Conservation (phyloP, 2,797 vertebrate genomes). For the Ammospiza maritima region DNA sequence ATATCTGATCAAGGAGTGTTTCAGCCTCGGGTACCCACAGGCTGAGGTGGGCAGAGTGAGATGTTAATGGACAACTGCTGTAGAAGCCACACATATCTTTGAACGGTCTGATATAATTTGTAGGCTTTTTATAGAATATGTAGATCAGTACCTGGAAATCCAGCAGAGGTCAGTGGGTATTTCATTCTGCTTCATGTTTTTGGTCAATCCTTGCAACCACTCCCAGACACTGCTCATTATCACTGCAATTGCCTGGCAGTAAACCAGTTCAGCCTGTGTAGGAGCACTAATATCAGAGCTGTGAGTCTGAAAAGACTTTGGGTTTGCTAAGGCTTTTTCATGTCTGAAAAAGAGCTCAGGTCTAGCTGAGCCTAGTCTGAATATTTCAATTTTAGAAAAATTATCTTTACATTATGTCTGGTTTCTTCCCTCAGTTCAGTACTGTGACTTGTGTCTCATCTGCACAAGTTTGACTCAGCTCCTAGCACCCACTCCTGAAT, state of each 20-base stretch:
- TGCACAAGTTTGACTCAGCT: not conserved
- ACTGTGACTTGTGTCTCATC: fast-evolving
- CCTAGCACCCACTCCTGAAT: not conserved
- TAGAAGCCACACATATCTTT: not conserved
- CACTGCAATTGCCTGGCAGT: not conserved
- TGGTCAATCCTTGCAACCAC: not conserved
- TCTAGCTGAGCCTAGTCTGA: not conserved
- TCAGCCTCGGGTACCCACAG: not conserved
- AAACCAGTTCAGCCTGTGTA: not conserved
- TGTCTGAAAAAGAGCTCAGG: not conserved
- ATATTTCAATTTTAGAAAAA: not conserved
- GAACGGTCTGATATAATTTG: not conserved
- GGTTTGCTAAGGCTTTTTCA: not conserved
- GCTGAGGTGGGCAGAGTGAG: not conserved
- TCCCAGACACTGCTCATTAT: not conserved
- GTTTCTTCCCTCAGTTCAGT: not conserved
- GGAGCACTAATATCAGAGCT: not conserved
- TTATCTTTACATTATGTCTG: not conserved
- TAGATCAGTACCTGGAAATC: not conserved
- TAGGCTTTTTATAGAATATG: not conserved
- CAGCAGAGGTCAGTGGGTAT: not conserved
- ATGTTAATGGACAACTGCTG: not conserved
- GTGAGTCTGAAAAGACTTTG: not conserved
- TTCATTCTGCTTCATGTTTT: not conserved
- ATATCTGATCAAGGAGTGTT: not conserved